Percentiles rank a stretch among this genome's conserved stretches.
Conservation (phyloP, 2,113 vertebrate genomes). For the Phycodurus eques region DNA sequence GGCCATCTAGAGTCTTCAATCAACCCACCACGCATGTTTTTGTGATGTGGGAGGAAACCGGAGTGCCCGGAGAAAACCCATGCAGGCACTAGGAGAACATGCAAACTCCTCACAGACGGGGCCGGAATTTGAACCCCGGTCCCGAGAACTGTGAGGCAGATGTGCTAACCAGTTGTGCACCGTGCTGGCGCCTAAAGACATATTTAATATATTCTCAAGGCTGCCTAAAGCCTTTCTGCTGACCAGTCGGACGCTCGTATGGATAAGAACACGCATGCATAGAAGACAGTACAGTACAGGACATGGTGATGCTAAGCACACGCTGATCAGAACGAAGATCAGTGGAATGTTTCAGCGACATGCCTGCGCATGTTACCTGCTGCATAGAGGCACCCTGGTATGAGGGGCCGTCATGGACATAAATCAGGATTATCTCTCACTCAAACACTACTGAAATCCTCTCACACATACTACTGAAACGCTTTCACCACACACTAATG, state of each 20-base stretch:
- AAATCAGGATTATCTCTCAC: neutral
- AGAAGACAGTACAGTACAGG: neutral
- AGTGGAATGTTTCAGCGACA: slow-evolving; percentile 45
- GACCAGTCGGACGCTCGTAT: neutral
- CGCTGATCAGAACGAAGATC: slow-evolving; percentile 13
- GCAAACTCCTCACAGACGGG: too few relatives aligned
- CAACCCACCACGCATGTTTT: too few relatives aligned
- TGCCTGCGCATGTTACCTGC: slow-evolving; percentile 42
- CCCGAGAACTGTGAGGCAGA: too few relatives aligned
- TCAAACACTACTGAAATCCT: neutral
- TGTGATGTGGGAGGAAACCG: too few relatives aligned
- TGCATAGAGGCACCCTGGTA: slow-evolving; percentile 28
- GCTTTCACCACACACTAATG: too few relatives aligned
- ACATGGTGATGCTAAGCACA: slow-evolving; percentile 4
- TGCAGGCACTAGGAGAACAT: too few relatives aligned
- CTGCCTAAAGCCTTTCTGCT: slow-evolving; percentile 8
- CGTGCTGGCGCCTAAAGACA: neutral
- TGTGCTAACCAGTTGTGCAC: too few relatives aligned
- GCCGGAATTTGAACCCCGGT: too few relatives aligned
- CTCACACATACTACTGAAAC: neutral
- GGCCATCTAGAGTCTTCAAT: too few relatives aligned
- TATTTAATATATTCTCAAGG: slow-evolving; percentile 14
- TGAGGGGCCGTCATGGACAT: neutral
- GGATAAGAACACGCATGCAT: neutral
- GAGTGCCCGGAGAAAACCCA: too few relatives aligned